Evolutionary conservation across 2,113 vertebrate species (phyloP).

Genomic region (Megatriorchis doriae): DNA sequence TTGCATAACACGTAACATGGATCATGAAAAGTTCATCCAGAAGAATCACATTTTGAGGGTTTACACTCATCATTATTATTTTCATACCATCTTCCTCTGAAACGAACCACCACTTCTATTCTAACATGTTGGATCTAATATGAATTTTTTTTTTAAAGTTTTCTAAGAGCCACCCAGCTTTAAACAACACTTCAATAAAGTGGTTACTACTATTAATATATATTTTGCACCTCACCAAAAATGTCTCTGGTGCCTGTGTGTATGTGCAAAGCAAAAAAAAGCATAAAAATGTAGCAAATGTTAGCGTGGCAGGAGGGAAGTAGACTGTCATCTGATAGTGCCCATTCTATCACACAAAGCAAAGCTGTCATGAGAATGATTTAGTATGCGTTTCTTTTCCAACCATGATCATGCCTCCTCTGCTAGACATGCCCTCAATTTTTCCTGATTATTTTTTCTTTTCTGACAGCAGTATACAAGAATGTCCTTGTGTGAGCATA

Average conservation of each 20-base stretch:
- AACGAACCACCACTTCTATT: background rate
- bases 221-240: background rate
- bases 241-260: background rate
- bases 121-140: background rate
- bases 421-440: background rate
- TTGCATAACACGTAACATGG: background rate
- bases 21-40: background rate
- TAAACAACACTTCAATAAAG: background rate
- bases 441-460: background rate
- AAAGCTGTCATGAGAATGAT: background rate
- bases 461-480: background rate
- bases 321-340: background rate
- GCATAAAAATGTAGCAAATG: background rate
- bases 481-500: background rate
- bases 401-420: background rate
- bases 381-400: background rate
- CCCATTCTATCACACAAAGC: conserved; percentile 21
- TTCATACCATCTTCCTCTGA: background rate
- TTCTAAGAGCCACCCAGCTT: background rate
- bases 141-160: background rate
- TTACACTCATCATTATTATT: background rate
- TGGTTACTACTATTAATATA: background rate
- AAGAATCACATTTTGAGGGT: background rate
- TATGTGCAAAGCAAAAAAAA: background rate
- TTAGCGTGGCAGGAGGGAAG: background rate